Evolutionary conservation across 2,888 invertebrate genomes (phyloP).

Genomic region (Coecobrya sp.): DNA sequence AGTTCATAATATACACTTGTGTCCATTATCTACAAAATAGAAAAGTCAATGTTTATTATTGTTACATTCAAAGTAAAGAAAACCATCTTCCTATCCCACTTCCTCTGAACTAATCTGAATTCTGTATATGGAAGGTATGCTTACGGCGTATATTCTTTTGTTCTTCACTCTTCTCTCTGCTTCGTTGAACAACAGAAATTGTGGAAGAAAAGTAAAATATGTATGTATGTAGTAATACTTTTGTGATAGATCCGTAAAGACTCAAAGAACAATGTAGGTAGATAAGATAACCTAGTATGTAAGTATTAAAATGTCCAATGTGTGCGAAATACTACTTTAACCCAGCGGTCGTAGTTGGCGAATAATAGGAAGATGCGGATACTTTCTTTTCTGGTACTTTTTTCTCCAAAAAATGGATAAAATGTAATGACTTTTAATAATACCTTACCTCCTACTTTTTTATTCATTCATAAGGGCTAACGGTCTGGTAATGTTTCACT

Average conservation of each 20-base stretch:
- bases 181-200: slow-evolving; percentile 11
- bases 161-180: neutral
- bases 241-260: too few relatives aligned
- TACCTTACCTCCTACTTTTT: slow-evolving; percentile 19
- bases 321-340: neutral
- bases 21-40: slow-evolving; percentile 34
- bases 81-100: neutral
- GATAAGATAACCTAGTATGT: neutral
- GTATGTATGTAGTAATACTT: neutral
- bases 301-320: neutral
- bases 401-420: slow-evolving; percentile 11
- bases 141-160: neutral
- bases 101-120: neutral
- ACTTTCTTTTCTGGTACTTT: neutral
- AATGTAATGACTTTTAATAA: slow-evolving; percentile 30
- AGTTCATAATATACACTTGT: slow-evolving; percentile 20
- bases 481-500: slow-evolving; percentile 49
- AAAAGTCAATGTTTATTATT: slow-evolving; percentile 50
- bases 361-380: too few relatives aligned
- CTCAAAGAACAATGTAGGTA: neutral
- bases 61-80: slow-evolving; percentile 34
- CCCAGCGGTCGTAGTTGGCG: neutral
- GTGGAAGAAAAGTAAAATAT: slow-evolving; percentile 21
- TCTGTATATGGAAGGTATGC: neutral
- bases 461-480: slow-evolving; percentile 39